Percentiles rank a stretch among this genome's conserved stretches.
Evolutionary conservation across 2,797 vertebrate genomes (phyloP).

Genomic region (Pangasius krempfi): DNA sequence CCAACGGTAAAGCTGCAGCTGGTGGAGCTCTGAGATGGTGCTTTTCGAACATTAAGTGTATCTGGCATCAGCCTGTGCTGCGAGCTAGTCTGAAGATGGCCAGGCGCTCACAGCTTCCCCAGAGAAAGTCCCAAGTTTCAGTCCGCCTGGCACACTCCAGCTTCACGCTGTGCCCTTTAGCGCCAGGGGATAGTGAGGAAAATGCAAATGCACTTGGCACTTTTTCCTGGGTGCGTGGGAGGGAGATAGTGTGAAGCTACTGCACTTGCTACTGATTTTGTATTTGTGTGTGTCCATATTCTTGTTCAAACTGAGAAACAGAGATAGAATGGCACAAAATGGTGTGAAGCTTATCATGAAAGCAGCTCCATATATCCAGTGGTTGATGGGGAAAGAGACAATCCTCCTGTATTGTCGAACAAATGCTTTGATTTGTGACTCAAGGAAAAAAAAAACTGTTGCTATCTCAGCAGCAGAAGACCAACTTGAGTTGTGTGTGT

Average conservation of each 20-base stretch:
- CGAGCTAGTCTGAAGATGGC: constrained; percentile 12
- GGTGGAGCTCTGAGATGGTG: not conserved
- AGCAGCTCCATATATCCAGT: not conserved
- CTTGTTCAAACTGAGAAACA: not conserved
- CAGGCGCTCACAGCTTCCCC: constrained; percentile 25
- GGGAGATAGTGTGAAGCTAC: constrained; percentile 26
- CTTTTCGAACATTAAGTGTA: constrained; percentile 10
- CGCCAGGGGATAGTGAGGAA: constrained; percentile 13
- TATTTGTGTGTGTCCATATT: not conserved
- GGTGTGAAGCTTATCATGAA: not conserved
- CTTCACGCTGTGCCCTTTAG: constrained; percentile 33
- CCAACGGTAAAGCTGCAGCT: not conserved
- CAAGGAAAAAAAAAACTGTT: not conserved
- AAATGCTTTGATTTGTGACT: constrained; percentile 2
- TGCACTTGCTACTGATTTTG: constrained; percentile 5
- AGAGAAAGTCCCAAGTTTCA: constrained; percentile 27
- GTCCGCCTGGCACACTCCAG: constrained; percentile 12
- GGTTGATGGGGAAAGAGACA: not conserved
- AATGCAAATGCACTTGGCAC: constrained; percentile 24
- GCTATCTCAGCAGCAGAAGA: not conserved
- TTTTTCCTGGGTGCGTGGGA: constrained; percentile 24
- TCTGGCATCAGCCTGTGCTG: constrained; percentile 15
- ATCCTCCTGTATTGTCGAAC: not conserved
- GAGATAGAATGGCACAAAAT: not conserved
- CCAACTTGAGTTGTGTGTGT: constrained; percentile 15